Conservation (phyloP, 1,140 invertebrate genomes). For the Cydia pomonella region DNA sequence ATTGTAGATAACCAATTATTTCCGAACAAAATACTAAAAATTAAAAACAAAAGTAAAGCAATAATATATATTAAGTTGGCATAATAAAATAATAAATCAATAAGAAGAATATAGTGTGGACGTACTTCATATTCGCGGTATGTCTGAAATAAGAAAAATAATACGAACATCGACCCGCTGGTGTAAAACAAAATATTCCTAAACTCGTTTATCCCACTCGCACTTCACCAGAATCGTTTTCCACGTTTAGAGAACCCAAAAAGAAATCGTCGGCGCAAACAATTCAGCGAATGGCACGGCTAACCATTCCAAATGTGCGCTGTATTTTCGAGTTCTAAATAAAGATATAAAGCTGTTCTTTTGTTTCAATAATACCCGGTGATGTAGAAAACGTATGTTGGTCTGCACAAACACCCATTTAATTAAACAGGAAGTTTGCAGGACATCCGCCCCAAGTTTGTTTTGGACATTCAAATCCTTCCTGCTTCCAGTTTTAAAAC, state of each 20-base stretch:
- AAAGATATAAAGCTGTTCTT: constrained; percentile 40
- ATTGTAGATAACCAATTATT: no score
- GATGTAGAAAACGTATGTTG: constrained; percentile 47
- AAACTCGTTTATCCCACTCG: background rate
- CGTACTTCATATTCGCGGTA: no score
- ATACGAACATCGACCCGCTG: background rate
- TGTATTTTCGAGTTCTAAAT: constrained; percentile 5
- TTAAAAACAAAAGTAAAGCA: no score
- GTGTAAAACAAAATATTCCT: background rate
- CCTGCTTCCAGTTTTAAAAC: constrained; percentile 45
- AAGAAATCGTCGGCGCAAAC: constrained; percentile 22
- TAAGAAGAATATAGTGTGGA: no score
- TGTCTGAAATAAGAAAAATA: no score
- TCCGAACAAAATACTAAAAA: no score
- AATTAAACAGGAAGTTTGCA: constrained; percentile 65
- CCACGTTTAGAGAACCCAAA: constrained; percentile 12
- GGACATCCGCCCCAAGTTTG: constrained; percentile 51
- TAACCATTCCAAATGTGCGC: constrained; percentile 20
- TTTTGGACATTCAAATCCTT: constrained; percentile 56
- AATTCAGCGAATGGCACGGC: constrained; percentile 9
- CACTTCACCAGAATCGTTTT: constrained; percentile 13
- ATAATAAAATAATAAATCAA: no score
- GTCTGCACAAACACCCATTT: constrained; percentile 55
- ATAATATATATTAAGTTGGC: no score
- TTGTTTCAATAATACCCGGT: constrained; percentile 42